Conservation (phyloP, 1,140 invertebrate species). For the Doryteuthis pealeii region DNA sequence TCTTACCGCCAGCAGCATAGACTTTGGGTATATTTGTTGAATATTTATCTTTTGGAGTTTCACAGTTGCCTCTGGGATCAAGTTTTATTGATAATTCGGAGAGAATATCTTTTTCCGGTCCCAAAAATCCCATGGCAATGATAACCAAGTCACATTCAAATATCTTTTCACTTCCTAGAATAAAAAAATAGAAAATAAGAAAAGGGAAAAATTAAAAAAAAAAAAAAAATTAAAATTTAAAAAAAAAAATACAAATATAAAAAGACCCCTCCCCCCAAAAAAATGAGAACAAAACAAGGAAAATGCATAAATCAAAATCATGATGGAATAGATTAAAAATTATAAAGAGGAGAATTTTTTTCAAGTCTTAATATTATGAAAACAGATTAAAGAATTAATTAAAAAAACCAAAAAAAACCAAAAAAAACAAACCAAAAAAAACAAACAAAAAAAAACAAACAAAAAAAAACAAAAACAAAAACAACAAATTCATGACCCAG, state of each 20-base stretch:
- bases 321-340: too few relatives aligned
- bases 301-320: too few relatives aligned
- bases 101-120: conserved; percentile 89
- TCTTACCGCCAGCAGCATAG: conserved; percentile 86
- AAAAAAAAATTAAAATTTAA: too few relatives aligned
- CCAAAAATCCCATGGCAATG: conserved; percentile 97
- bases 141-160: conserved; percentile 90
- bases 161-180: conserved; percentile 62
- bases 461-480: background rate
- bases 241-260: too few relatives aligned
- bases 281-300: too few relatives aligned
- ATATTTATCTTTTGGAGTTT: conserved; percentile 78
- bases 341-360: too few relatives aligned
- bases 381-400: background rate
- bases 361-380: too few relatives aligned
- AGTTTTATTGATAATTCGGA: conserved; percentile 77
- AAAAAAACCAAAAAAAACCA: background rate
- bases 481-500: background rate
- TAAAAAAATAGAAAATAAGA: background rate
- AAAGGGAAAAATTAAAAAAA: too few relatives aligned
- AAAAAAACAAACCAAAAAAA: background rate
- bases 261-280: too few relatives aligned
- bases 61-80: conserved; percentile 91
- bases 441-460: background rate
- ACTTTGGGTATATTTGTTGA: conserved; percentile 81